Base-by-base conservation (phyloP, 2,113 vertebrate genomes). In the Elephas maximus region DNA sequence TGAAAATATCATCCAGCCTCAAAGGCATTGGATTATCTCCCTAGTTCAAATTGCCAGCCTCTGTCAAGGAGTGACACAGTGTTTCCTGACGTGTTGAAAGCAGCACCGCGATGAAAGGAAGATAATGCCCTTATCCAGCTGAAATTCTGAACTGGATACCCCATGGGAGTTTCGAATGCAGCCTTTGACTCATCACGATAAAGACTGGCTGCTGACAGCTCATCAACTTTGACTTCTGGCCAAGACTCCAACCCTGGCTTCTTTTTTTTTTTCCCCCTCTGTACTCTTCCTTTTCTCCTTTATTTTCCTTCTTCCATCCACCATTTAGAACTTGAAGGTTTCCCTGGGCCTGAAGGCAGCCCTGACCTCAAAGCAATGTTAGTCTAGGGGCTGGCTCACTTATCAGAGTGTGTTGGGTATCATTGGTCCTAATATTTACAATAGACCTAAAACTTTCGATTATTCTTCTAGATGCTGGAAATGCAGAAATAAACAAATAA, bases 221-320 rank as follows among this genome's bases (percentile, higher is more conserved):
- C 97, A 95, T 97, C 98, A 98, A 93, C 89, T 97, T 96, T 97
- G 97, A 98, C 96, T 97, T 90, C 90, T 97, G 63, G 85, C 95
- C 88, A 96, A 81, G 96, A 96, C 94, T 97, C 89, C 98, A 99
- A 98, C 97, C 60, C 33, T 21, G 3, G 81, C 37, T 81, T 91
- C 51, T 41, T 14, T 37, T 28, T 84, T 69, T 41, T 8, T 26
- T 14, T 37, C 33, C 53, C 53, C 33, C 51, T 10, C 37, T 44
- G 9, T 37, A 17, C 33, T 73, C 69, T n/a, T 23, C 63, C n/a
- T 65, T 41, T n/a, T 45, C 23, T 60, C 41, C 57, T 26, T 76
- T 84, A 94, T 60, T 37, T 89, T 74, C 71, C 71, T 84, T 44
- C 51, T 91, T n/a, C 76, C 74, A 76, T 18, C 44, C 28, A 87